Evolutionary conservation across 2,888 invertebrate genomes (phyloP), one percentile per base, ranked within the genome.

Genomic region (Hirtodrosophila histrioides): DNA sequence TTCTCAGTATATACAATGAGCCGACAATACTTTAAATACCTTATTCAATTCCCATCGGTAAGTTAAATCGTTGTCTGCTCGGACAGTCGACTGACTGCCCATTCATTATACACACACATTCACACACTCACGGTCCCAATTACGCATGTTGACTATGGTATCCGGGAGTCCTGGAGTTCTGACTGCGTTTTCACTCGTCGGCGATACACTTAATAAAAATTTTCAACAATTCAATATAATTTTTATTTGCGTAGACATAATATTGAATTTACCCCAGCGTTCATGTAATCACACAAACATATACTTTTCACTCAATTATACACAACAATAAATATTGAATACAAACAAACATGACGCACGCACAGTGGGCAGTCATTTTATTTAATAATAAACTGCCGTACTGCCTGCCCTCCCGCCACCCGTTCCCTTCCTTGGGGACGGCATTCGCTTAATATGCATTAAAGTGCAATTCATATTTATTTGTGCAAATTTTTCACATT

Each of bases 401-500:
- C 40, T 12, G 53, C 35, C 41, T 27, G 12, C 54, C 29, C 44
- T n/a, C 33, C 4, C n/a, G 1, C 29, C 11, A 5, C 23, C 11
- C 17, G 33, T 45, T 39, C 29, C 57, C 24, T 31, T 44, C 51
- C 49, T 6, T 54, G 36, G 63, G 49, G 36, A 43, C 58, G 41
- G 46, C 44, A 45, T 72, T 61, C 73, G 68, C 79, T 81, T 86
- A 82, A 84, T 84, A 75, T 86, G 77, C 85, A 86, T 84, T 86
- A 81, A 84, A 84, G 82, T 84, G 84, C 84, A 86, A 84, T 86
- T 86, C 84, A 84, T 84, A 84, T 84, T 86, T 84, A 84, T 84
- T 86, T 84, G 85, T 84, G 85, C 82, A 84, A 81, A 86, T 86
- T 86, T 86, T 86, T 75, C 78, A 62, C 75, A 80, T 78, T 67